Base-by-base conservation (phyloP, 2,888 invertebrate genomes). In the Temnothorax rugatulus region DNA sequence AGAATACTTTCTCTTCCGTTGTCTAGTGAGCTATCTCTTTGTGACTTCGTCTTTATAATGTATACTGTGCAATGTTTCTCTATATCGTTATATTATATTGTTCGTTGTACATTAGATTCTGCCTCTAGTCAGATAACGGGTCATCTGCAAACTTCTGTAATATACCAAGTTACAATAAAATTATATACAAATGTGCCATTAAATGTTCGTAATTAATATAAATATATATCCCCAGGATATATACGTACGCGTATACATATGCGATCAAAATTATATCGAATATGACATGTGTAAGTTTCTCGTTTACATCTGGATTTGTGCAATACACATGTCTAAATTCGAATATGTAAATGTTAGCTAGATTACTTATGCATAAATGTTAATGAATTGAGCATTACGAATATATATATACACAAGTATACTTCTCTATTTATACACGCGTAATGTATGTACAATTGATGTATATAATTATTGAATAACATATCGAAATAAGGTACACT, bases 321-420 rank as follows among this genome's bases (percentile, higher is more conserved):
- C 74, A 73, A 34, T 74, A 79, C 8, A 77, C 1, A 4, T 38
- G 34, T 47, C 1, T 47, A 47, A 81, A 73, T 57, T 57, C 7
- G 47, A 77, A 59, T 59, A 21, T 57, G 5, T 63, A 44, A 73
- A 79, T 73, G 21, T 79, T 52, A 79, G 71, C 41, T 57, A 34
- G 21, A 73, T 71, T 44, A 73, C n/a, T 9, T 77, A 73, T 77
- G 7, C 29, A 9, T 77, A 57, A 73, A 77, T 0, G n/a, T 76
- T 52, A 54, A 77, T 77, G 11, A 77, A 73, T 77, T 77, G 77
- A 77, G 77, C 74, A 81, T 81, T 81, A 81, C 15, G 29, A 13
- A 47, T 59, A 59, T 13, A 21, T 38, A 44, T 47, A 11, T 54
- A 29, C 4, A 71, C 59, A 74, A 25, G 21, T 47, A 34, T n/a